Percentiles rank a stretch among this genome's conserved stretches.
These are phyloP conservation scores for Philereme vetulata DNA, from an alignment of 2,888 invertebrate species.

Conservation along the genomic window DNA sequence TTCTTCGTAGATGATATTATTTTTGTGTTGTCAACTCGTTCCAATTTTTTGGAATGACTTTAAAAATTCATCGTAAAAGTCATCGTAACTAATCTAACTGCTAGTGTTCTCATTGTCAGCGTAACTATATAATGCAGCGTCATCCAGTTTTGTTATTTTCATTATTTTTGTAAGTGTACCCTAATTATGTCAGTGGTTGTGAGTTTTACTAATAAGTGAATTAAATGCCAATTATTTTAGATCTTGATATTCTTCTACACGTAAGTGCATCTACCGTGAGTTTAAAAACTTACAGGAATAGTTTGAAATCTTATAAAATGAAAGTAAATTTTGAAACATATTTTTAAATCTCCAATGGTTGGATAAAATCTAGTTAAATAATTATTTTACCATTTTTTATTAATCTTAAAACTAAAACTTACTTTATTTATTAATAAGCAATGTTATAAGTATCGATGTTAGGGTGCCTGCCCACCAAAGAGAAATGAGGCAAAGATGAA, in stretches of 20 bases:
- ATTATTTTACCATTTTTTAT: not conserved
- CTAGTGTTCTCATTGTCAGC: constrained; percentile 43
- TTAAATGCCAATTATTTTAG: constrained; percentile 45
- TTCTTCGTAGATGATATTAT: constrained; percentile 15
- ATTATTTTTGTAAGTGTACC: constrained; percentile 46
- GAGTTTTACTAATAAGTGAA: constrained; percentile 46
- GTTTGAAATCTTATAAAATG: constrained; percentile 9
- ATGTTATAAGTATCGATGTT: not conserved
- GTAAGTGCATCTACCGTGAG: constrained; percentile 54
- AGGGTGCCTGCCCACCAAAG: constrained; percentile 18
- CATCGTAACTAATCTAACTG: constrained; percentile 27
- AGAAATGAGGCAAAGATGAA: constrained; percentile 1
- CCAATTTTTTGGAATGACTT: no score
- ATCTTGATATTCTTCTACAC: constrained; percentile 49
- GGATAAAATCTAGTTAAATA: constrained; percentile 7
- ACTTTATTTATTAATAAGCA: not conserved
- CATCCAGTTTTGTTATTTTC: constrained; percentile 34
- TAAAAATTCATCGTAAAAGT: no score
- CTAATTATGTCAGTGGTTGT: constrained; percentile 46
- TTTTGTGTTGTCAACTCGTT: no score
- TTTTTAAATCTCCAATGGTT: no score
- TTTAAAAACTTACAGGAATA: constrained; percentile 20
- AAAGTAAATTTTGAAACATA: not conserved
- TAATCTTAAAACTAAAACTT: constrained; percentile 2
- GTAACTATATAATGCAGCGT: constrained; percentile 43